These are phyloP conservation scores for Orycteropus afer DNA, from an alignment of 2,113 vertebrate genomes.

Conservation along the genomic window DNA sequence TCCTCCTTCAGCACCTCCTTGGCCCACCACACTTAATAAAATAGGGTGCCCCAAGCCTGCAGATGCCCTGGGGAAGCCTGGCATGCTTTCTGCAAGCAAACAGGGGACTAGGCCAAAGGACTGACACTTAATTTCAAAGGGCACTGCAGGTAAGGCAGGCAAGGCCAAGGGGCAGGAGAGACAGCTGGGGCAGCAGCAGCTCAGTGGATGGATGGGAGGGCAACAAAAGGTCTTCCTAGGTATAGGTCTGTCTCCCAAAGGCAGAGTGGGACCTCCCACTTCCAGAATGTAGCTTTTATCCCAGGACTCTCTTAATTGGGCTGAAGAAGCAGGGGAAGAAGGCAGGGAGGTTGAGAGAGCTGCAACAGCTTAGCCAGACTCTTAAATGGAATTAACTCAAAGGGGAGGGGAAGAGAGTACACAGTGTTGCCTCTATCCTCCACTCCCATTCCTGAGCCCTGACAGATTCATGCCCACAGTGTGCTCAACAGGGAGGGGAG, in stretches of 20 bases:
- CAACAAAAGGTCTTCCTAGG: conserved; percentile 30
- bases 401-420: background rate
- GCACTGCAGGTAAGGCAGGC: conserved; percentile 56
- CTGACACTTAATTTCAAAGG: conserved; percentile 57
- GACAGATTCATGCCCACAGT: background rate
- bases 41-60: background rate
- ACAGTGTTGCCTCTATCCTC: background rate
- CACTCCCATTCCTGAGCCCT: background rate
- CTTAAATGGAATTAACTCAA: background rate
- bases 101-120: conserved; percentile 37
- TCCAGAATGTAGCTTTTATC: conserved; percentile 22
- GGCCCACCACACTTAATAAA: background rate
- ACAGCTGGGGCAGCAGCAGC: conserved; percentile 29
- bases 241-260: background rate
- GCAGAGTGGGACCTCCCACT: conserved; percentile 26
- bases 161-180: background rate
- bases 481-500: conserved; percentile 8
- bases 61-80: background rate
- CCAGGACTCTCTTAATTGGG: background rate
- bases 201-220: background rate
- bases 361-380: conserved; percentile 26
- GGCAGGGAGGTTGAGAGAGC: background rate
- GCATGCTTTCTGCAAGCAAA: conserved; percentile 29
- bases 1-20: background rate
- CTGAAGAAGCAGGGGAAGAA: background rate